A percentile compares a stretch with the other conserved stretches of the same genome.
These are phyloP conservation scores for Cavia aperea DNA, from an alignment of 2,113 vertebrate genomes.

Conservation along the genomic window DNA sequence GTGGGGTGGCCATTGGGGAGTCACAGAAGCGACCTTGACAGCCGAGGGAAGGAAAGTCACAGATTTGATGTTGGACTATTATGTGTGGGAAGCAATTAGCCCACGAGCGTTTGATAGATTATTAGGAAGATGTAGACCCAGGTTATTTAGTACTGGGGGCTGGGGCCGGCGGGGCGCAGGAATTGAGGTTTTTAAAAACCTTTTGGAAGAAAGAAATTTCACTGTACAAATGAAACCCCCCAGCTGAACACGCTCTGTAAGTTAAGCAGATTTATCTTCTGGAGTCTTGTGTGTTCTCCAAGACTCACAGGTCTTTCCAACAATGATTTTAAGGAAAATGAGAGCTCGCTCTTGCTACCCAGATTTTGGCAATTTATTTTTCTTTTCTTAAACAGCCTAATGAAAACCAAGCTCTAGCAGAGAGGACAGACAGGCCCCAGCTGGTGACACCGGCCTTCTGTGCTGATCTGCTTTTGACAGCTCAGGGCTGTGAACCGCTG, in stretches of 20 bases:
- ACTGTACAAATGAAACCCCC: neutral
- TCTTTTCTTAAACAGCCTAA: slow-evolving; percentile 26
- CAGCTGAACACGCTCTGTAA: accelerated
- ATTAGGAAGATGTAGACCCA: slow-evolving; percentile 65
- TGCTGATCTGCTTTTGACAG: neutral
- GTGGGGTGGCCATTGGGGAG: slow-evolving; percentile 51
- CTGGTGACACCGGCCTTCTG: neutral
- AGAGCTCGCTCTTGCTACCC: slow-evolving; percentile 9
- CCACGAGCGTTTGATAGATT: slow-evolving; percentile 63
- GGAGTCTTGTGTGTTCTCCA: accelerated
- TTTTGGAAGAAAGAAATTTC: slow-evolving; percentile 44
- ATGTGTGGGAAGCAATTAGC: slow-evolving; percentile 70
- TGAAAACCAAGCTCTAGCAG: slow-evolving; percentile 40
- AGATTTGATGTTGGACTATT: slow-evolving; percentile 72
- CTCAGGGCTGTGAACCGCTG: neutral
- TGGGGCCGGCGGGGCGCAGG: neutral
- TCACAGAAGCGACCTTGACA: slow-evolving; percentile 49
- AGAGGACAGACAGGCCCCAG: neutral
- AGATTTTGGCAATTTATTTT: slow-evolving; percentile 15
- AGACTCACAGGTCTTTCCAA: slow-evolving; percentile 13
- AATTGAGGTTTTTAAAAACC: neutral
- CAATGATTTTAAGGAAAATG: slow-evolving; percentile 36
- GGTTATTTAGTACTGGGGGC: slow-evolving; percentile 42
- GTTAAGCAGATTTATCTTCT: neutral
- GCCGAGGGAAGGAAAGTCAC: slow-evolving; percentile 70